A percentile compares a stretch with the other conserved stretches of the same genome.
These are phyloP conservation scores for Huso huso DNA, from an alignment of 2,797 vertebrate genomes.

Conservation along the genomic window DNA sequence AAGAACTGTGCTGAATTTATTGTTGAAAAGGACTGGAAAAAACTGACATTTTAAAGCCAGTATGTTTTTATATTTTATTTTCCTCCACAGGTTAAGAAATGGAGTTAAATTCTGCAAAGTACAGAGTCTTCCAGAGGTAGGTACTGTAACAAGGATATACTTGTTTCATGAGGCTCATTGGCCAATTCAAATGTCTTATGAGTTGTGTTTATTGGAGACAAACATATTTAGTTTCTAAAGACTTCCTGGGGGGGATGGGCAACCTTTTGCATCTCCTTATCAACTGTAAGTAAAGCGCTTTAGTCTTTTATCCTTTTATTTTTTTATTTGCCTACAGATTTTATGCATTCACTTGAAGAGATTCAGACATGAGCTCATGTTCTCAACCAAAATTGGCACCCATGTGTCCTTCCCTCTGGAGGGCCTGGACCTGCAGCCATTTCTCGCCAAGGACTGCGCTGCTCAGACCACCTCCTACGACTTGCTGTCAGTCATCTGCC, in stretches of 20 bases:
- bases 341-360: conserved; percentile 94
- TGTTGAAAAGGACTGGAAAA: too few species aligned
- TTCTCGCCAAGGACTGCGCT: conserved; percentile 89
- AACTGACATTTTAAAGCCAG: background rate
- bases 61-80: background rate
- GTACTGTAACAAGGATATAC: background rate
- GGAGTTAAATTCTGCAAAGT: conserved; percentile 99
- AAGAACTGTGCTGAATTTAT: too few species aligned
- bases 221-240: too few species aligned
- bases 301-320: too few species aligned
- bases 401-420: conserved; percentile 95
- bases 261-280: too few species aligned
- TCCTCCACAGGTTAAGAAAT: conserved; percentile 78
- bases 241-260: too few species aligned
- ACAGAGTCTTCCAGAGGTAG: conserved; percentile 94
- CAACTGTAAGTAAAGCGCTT: background rate
- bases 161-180: too few species aligned
- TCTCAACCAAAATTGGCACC: conserved; percentile 95
- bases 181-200: too few species aligned
- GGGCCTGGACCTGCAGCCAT: conserved; percentile 90
- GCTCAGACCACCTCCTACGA: conserved; percentile 87
- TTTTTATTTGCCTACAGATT: conserved; percentile 62
- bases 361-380: conserved; percentile 97
- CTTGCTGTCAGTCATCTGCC: conserved; percentile 95
- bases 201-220: too few species aligned